Evolutionary conservation across 2,113 vertebrate genomes (phyloP).

Genomic region (Takifugu flavidus): DNA sequence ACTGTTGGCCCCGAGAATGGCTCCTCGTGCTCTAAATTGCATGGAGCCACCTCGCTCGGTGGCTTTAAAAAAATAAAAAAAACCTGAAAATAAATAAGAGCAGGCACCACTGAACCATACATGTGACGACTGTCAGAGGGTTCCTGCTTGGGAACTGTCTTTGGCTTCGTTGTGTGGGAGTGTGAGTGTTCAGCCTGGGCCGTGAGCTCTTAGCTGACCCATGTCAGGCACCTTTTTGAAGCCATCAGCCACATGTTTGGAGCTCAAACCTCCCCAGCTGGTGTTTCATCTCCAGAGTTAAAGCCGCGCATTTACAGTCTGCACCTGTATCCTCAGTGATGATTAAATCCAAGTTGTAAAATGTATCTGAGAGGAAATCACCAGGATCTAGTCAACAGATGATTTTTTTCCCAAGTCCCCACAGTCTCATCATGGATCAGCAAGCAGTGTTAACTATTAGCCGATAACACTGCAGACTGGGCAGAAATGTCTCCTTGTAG

Average conservation of each 20-base stretch:
- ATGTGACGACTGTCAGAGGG: constrained; percentile 34
- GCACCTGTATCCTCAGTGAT: constrained; percentile 44
- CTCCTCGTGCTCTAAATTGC: constrained; percentile 42
- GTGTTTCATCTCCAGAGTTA: constrained; percentile 55
- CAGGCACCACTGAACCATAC: constrained; percentile 36
- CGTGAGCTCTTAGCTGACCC: constrained; percentile 50
- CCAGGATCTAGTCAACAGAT: constrained; percentile 53
- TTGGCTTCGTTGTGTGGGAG: constrained; percentile 33
- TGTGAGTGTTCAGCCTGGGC: constrained; percentile 46
- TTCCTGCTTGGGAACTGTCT: constrained; percentile 36
- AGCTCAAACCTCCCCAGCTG: constrained; percentile 53
- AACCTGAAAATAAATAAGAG: constrained; percentile 38
- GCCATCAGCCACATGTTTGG: constrained; percentile 51
- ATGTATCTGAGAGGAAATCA: constrained; percentile 59
- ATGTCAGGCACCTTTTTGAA: constrained; percentile 59
- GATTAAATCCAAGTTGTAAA: constrained; percentile 62
- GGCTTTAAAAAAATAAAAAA: neutral
- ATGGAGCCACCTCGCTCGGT: constrained; percentile 45
- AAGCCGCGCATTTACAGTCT: constrained; percentile 45
- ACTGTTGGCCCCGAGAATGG: constrained; percentile 30
- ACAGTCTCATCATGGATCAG: constrained; percentile 12
- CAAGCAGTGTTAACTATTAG: constrained; percentile 8
- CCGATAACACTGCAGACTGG: too few relatives aligned
- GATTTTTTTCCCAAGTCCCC: too few relatives aligned
- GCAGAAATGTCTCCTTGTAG: too few relatives aligned